Base-by-base conservation (phyloP, 2,797 vertebrate genomes). In the Sebastiscus tertius region DNA sequence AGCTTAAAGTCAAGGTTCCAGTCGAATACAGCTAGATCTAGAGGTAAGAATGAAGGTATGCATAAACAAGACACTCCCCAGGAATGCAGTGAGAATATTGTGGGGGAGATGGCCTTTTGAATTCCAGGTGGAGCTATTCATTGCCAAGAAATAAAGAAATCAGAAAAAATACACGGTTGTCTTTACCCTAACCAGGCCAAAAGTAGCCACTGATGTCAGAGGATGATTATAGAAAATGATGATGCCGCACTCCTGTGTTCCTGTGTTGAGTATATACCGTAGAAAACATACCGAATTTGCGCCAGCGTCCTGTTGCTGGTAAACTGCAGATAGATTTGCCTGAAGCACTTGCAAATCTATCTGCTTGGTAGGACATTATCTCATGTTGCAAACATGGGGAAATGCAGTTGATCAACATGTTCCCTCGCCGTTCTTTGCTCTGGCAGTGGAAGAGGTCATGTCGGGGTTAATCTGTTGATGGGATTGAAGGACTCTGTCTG, bases 391-490 rank as follows among this genome's bases (percentile, higher is more conserved):
- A 31, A 10, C 27, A 58, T 49, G 26, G 6, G 34, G 67, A 72
- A 81, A 80, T 6, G 6, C 56, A 13, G 14, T 11, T 3, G 6
- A 27, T 29, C 5, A 3, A n/a, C 16, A 8, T 18, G 49, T 83
- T 75, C 56, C 70, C 1, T 76, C 33, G 65, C 18, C 0, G 31
- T 27, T 68, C 54, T 67, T 31, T 55, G 18, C 5, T 14, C 66
- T 8, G 58, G 72, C 6, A 9, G 24, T 5, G 26, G 7, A 13
- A 2, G 26, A 33, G 69, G 69, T 81, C 7, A 65, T 22, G 20
- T 63, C 1, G 1, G 29, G 72, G 87, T 82, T 81, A 76, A 86
- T 75, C 46, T 72, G 70, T 49, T 73, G 52, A 81, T 75, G 72
- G 20, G 39, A 83, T 62, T 70, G 42, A 62, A 75, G 33, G 49